Evolutionary conservation across 2,888 invertebrate species (phyloP), one percentile per base, ranked within the genome.

Genomic region (Augiades crinisus): DNA sequence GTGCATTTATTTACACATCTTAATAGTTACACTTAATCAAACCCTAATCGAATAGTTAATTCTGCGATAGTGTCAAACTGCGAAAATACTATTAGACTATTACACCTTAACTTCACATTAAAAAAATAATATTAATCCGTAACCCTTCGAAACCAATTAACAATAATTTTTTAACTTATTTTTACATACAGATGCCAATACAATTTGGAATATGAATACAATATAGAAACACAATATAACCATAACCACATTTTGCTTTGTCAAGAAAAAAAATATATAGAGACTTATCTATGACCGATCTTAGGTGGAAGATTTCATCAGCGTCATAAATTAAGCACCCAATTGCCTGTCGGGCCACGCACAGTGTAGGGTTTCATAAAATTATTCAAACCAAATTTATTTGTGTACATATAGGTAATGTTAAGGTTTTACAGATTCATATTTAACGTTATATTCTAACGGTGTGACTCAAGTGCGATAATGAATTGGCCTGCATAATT

Each of bases 1-100:
- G 82, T 84, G 84, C 82, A 75, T 72, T 54, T 81, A 87, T 87
- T 81, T 88, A 88, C 88, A 87, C 84, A 70, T 72, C 75, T 81
- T 86, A 78, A 68, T 67, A 76, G 62, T 84, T n/a, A 86, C 76
- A 70, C 78, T 79, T 82, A 81, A 69, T 65, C 67, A 58, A 78
- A 62, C 64, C 78, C 80, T 78, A 81, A 64, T 67, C 69, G 67
- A 78, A 78, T 79, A 83, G 71, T 73, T 68, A 65, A 50, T 75
- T 75, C 75, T 64, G 78, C 78, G 74, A 78, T 75, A 80, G 75
- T 75, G 68, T 68, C 71, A 72, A 77, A 75, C 76, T 75, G 78
- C 74, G 70, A 73, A 79, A 72, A 67, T 72, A 71, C 68, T 64
- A 72, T 72, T 74, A 67, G 72, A 71, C 68, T 64, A 72, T 72